phyloP scores from a whole-genome alignment of 2,797 vertebrate genomes.

The Linurgus olivaceus region DNA sequence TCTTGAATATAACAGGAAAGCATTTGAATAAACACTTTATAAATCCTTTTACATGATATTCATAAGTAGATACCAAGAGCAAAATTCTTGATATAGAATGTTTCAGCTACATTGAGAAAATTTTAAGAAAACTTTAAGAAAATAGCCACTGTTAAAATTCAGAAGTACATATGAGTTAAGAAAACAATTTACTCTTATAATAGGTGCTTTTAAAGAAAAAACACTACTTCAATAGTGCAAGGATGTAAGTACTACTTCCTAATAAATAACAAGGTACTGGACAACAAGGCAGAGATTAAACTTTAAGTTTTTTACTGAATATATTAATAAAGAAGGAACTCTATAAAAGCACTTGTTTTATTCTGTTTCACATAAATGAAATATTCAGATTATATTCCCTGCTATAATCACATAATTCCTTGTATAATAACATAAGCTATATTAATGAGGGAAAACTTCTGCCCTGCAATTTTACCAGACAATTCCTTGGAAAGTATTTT shows the following conservation, averaged over 20 bases:
- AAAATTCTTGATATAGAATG: not conserved
- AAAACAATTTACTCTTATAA: not conserved
- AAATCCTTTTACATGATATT: not conserved
- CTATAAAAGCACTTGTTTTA: not conserved
- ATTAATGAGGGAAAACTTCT: not conserved
- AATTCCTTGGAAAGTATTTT: not conserved
- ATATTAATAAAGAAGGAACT: not conserved
- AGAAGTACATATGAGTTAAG: not conserved
- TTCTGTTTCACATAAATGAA: not conserved
- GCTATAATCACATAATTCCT: not conserved
- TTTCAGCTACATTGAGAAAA: not conserved
- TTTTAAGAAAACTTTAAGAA: not conserved
- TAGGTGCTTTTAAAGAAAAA: not conserved
- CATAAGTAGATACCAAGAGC: not conserved
- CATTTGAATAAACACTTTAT: not conserved
- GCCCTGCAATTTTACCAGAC: not conserved
- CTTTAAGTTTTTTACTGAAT: not conserved
- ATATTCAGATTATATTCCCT: not conserved
- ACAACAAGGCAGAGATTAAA: not conserved
- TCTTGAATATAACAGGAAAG: not conserved
- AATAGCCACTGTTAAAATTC: not conserved
- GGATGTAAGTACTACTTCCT: not conserved
- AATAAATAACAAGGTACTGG: not conserved
- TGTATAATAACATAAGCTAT: not conserved
- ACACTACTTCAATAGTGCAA: not conserved